Percentiles rank a stretch among this genome's conserved stretches.
Evolutionary conservation across 2,113 vertebrate species (phyloP).

Genomic region (Haplotaxodon microlepis): DNA sequence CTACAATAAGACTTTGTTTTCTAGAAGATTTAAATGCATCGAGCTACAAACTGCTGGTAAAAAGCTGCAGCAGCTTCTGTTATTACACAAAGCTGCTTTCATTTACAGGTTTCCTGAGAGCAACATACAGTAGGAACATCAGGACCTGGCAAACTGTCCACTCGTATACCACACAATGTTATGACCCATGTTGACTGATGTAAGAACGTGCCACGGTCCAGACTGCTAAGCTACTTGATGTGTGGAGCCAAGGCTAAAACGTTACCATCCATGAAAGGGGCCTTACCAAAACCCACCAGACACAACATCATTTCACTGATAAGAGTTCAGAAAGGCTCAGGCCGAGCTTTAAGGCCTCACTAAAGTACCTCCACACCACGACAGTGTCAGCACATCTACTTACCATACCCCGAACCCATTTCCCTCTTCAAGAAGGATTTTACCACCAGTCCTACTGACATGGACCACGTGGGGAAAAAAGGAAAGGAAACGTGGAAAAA

Average conservation of each 20-base stretch:
- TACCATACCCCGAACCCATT: constrained; percentile 39
- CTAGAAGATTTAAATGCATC: not conserved
- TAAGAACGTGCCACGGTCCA: constrained; percentile 27
- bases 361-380: constrained; percentile 23
- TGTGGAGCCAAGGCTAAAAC: not conserved
- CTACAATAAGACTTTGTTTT: not conserved
- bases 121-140: not conserved
- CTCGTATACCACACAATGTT: not conserved
- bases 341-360: constrained; percentile 16
- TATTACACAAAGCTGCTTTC: not conserved
- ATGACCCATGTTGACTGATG: constrained; percentile 17
- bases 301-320: not conserved
- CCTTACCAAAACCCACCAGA: constrained; percentile 31
- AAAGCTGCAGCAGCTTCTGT: not conserved
- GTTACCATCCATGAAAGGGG: not conserved
- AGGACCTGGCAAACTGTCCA: not conserved
- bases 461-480: not conserved
- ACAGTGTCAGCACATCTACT: constrained; percentile 28
- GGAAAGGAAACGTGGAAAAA: not conserved
- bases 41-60: not conserved
- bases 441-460: constrained; percentile 54
- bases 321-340: constrained; percentile 5
- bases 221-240: constrained; percentile 44
- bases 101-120: not conserved
- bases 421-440: constrained; percentile 18